A percentile compares a stretch with the other conserved stretches of the same genome.
Evolutionary conservation across 2,113 vertebrate genomes (phyloP).

Genomic region (Nannobrachium achirus): DNA sequence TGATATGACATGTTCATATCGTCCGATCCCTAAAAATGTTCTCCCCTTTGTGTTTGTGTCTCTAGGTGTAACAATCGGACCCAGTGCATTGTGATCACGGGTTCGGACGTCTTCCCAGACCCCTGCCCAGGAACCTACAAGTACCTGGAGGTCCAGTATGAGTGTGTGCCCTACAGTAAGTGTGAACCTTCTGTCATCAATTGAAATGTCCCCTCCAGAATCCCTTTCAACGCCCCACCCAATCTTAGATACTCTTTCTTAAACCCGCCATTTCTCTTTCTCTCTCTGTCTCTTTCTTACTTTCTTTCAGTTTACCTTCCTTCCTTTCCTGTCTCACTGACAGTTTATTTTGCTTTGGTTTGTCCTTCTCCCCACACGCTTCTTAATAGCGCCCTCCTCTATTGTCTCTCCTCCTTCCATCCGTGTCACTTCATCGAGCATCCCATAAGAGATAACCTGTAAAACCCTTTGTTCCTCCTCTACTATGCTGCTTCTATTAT

Average conservation of each 20-base stretch:
- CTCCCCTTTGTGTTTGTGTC: constrained; percentile 40
- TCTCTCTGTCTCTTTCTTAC: constrained; percentile 59
- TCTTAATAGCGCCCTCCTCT: too few species aligned
- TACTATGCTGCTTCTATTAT: constrained; percentile 68
- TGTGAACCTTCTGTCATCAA: constrained; percentile 75
- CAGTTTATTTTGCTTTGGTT: constrained; percentile 10
- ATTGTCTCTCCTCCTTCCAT: constrained; percentile 45
- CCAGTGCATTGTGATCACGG: constrained; percentile 97
- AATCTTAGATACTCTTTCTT: neutral
- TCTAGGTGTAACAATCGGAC: constrained; percentile 98
- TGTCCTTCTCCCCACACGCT: constrained; percentile 37
- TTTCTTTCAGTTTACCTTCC: constrained; percentile 5
- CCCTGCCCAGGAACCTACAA: constrained; percentile 99
- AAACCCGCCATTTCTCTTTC: neutral
- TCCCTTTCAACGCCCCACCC: neutral
- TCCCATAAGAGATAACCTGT: constrained; percentile 71
- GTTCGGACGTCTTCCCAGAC: constrained; percentile 98
- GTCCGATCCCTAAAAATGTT: too few species aligned
- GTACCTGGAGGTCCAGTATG: constrained; percentile 99
- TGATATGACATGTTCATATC: too few species aligned
- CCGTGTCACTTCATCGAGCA: constrained; percentile 66
- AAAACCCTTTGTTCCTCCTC: constrained; percentile 59
- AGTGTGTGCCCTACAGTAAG: constrained; percentile 99
- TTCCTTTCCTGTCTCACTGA: neutral
- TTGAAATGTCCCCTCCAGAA: constrained; percentile 24